A percentile compares a stretch with the other conserved stretches of the same genome.
phyloP scores from a whole-genome alignment of 2,797 vertebrate species.

The Pipistrellus pipistrellus region DNA sequence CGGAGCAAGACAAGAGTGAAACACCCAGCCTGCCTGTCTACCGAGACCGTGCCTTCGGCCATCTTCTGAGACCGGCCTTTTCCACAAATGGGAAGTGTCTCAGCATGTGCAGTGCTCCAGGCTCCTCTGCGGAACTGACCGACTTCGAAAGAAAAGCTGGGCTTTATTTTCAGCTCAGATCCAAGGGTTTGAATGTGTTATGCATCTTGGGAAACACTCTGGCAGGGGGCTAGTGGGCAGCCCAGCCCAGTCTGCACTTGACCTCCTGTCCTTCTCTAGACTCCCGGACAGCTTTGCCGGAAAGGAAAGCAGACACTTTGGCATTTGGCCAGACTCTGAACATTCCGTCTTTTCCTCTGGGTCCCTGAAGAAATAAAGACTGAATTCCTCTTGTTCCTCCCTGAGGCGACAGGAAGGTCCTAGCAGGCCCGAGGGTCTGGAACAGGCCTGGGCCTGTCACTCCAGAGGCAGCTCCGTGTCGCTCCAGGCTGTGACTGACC shows the following conservation, averaged over 20 bases:
- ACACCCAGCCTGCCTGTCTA: neutral
- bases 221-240: neutral
- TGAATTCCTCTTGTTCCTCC: neutral
- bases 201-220: neutral
- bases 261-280: neutral
- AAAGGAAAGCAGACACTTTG: neutral
- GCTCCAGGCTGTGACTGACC: neutral
- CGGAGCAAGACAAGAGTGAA: neutral
- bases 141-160: neutral
- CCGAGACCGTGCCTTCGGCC: fast-evolving
- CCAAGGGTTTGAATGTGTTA: neutral
- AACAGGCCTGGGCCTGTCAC: neutral
- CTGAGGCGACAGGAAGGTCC: neutral
- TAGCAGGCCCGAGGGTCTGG: neutral
- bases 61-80: neutral
- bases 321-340: neutral
- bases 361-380: neutral
- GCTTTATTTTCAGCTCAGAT: neutral
- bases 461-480: neutral
- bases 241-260: neutral
- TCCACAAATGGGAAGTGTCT: neutral
- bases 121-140: too few species aligned
- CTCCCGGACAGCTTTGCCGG: fast-evolving
- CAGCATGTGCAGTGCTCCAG: too few species aligned
- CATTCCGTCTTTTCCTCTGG: neutral